Evolutionary conservation across 2,888 invertebrate species (phyloP).

Genomic region (Plagiodera versicolora): DNA sequence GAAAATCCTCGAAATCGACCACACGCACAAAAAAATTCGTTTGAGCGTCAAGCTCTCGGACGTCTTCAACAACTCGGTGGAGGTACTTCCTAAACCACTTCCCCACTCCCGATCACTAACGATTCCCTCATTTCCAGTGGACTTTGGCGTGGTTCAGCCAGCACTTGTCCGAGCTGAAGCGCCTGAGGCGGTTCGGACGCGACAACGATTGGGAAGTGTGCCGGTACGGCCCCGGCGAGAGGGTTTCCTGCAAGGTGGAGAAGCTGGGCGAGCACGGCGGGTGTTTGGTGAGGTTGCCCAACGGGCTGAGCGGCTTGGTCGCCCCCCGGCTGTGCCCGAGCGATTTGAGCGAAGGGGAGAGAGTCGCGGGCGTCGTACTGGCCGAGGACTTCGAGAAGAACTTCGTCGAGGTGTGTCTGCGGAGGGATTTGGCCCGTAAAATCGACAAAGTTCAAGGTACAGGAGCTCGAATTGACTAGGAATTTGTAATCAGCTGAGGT

Average conservation of each 20-base stretch:
- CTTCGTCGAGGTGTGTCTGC: slow-evolving; percentile 53
- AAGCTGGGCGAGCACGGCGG: slow-evolving; percentile 47
- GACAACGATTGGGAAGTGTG: slow-evolving; percentile 43
- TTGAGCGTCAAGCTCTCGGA: slow-evolving; percentile 51
- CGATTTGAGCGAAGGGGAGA: slow-evolving; percentile 52
- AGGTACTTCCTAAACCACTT: slow-evolving; percentile 32
- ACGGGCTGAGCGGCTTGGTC: slow-evolving; percentile 54
- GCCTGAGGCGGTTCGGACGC: slow-evolving; percentile 40
- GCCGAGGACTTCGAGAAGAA: slow-evolving; percentile 60
- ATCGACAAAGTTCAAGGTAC: slow-evolving; percentile 50
- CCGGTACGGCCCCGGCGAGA: slow-evolving; percentile 51
- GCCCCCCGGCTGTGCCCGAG: slow-evolving; percentile 48
- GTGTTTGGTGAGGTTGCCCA: slow-evolving; percentile 52
- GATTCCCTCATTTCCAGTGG: slow-evolving; percentile 32
- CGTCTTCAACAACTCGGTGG: slow-evolving; percentile 53
- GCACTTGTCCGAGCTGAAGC: slow-evolving; percentile 52
- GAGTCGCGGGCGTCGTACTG: slow-evolving; percentile 56
- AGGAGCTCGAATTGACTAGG: background rate
- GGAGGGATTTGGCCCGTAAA: slow-evolving; percentile 43
- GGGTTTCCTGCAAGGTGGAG: slow-evolving; percentile 51
- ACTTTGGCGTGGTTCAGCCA: slow-evolving; percentile 42
- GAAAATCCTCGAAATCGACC: slow-evolving; percentile 37
- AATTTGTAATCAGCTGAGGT: background rate
- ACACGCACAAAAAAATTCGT: slow-evolving; percentile 25
- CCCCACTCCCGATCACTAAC: background rate